Percentiles rank a stretch among this genome's conserved stretches.
These are phyloP conservation scores for Ciona savignyi DNA, from an alignment of 23 tunicate genomes.

Conservation along the genomic window DNA sequence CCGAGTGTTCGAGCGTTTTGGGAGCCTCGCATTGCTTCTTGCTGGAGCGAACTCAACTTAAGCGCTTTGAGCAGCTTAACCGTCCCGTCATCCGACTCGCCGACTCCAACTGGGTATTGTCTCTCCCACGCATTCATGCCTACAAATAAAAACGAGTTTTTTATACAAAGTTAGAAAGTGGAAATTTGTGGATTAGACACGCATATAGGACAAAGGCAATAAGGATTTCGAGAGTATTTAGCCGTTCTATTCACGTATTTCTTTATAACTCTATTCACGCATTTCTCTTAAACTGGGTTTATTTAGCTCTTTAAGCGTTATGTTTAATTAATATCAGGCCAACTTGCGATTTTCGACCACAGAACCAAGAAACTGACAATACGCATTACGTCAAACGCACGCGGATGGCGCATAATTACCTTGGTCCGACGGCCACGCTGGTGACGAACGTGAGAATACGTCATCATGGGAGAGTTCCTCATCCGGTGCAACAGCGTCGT, in stretches of 20 bases:
- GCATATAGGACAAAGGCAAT: too few species aligned
- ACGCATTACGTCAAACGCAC: too few species aligned
- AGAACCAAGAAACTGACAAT: too few species aligned
- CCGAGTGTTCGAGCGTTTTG: not conserved
- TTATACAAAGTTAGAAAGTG: not conserved
- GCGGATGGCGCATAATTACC: conserved; percentile 1
- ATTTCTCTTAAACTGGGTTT: not conserved
- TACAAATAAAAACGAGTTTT: not conserved
- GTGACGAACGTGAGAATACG: conserved; percentile 24
- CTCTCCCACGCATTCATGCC: conserved; percentile 19
- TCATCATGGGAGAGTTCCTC: conserved; percentile 33
- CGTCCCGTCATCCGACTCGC: conserved; percentile 24
- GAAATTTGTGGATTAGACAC: not conserved
- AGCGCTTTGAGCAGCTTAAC: conserved; percentile 17
- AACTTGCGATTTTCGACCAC: too few species aligned
- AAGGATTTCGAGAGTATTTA: too few species aligned
- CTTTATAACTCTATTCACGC: too few species aligned
- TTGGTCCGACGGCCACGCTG: conserved; percentile 25
- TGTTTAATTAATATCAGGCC: too few species aligned
- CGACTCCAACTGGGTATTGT: not conserved
- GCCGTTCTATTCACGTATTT: too few species aligned
- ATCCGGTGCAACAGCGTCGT: conserved; percentile 24
- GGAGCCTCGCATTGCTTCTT: conserved; percentile 5
- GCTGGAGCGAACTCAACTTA: conserved; percentile 25
- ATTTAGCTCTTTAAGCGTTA: too few species aligned